These are phyloP conservation scores for Dolichopus griseipennis DNA, from an alignment of 2,888 invertebrate genomes.

Conservation along the genomic window DNA sequence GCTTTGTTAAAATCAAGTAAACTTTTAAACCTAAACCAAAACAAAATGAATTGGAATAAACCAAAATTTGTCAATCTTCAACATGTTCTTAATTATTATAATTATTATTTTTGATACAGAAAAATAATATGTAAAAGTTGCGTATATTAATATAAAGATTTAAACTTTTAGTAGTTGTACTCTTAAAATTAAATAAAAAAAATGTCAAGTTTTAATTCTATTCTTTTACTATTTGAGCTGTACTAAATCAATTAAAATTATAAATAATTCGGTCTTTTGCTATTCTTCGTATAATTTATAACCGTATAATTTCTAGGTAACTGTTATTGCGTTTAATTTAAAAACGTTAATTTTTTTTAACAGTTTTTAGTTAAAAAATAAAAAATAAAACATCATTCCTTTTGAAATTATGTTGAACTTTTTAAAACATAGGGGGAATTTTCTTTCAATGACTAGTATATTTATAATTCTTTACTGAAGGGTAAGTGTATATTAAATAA, in stretches of 20 bases:
- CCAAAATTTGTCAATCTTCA: neutral
- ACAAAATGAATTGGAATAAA: neutral
- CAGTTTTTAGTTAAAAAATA: neutral
- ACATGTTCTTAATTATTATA: no score
- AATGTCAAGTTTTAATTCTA: no score
- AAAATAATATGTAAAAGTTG: no score
- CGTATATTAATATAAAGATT: no score
- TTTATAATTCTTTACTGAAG: neutral
- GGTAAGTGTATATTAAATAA: conserved; percentile 1
- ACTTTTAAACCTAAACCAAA: neutral
- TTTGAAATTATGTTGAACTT: neutral
- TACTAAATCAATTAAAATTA: no score
- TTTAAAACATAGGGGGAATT: neutral
- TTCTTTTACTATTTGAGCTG: no score
- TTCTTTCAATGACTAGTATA: neutral
- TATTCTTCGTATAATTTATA: no score
- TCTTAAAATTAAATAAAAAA: no score
- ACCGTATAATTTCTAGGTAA: neutral
- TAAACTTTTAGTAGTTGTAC: no score
- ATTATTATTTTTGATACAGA: neutral
- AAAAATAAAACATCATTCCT: neutral
- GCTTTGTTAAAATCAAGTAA: neutral
- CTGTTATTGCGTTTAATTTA: neutral
- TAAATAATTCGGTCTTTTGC: no score
- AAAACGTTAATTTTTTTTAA: neutral